Percentiles rank a stretch among this genome's conserved stretches.
phyloP scores from a whole-genome alignment of 2,113 vertebrate species.

The Syngnathoides biaculeatus region DNA sequence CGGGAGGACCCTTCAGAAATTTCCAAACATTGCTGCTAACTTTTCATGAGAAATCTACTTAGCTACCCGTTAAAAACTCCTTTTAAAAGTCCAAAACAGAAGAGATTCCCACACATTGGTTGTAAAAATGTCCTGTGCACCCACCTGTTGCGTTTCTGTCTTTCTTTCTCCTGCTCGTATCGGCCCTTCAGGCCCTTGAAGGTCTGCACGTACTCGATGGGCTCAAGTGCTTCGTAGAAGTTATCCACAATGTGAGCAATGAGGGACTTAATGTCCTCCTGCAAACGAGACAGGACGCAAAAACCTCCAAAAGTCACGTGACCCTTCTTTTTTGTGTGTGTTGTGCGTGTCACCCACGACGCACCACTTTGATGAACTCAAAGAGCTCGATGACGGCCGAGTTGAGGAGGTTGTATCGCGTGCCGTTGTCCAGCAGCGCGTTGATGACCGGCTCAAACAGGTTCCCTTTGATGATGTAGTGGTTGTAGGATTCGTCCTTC shows the following conservation, averaged over 20 bases:
- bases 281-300: constrained; percentile 15
- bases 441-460: constrained; percentile 98
- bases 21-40: too few species aligned
- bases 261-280: constrained; percentile 98
- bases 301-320: not conserved
- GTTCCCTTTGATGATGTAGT: constrained; percentile 97
- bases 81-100: not conserved
- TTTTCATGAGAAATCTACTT: too few species aligned
- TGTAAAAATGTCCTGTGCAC: not conserved
- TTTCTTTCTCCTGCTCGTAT: constrained; percentile 95
- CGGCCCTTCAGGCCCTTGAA: constrained; percentile 97
- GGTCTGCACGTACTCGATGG: constrained; percentile 97
- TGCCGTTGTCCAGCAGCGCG: constrained; percentile 94
- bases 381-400: constrained; percentile 96
- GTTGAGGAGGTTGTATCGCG: constrained; percentile 96
- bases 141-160: constrained; percentile 92
- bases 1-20: too few species aligned
- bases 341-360: constrained; percentile 29
- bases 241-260: constrained; percentile 98
- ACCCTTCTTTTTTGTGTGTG: not conserved
- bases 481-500: constrained; percentile 98
- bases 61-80: too few species aligned
- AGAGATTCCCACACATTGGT: too few species aligned
- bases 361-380: constrained; percentile 97
- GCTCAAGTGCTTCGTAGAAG: constrained; percentile 97